Percentiles rank a stretch among this genome's conserved stretches.
Conservation (phyloP, 2,797 vertebrate species). For the Propithecus deckenii region DNA sequence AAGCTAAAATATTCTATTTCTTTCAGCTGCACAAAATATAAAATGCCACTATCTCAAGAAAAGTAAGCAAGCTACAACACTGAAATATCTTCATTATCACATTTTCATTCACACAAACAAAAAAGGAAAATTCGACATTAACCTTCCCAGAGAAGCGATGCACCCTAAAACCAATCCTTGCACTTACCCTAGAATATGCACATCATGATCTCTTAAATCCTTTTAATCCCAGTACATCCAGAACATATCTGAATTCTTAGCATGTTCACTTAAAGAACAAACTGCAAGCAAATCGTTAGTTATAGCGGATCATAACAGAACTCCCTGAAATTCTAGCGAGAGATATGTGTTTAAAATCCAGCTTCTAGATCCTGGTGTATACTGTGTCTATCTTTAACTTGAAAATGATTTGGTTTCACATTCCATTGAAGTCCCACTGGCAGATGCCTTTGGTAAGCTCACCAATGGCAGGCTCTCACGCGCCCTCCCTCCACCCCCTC, state of each 20-base stretch:
- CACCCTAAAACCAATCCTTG: constrained; percentile 58
- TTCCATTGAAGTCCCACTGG: constrained; percentile 93
- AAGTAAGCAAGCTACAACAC: neutral
- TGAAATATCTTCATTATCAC: neutral
- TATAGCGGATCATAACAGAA: constrained; percentile 65
- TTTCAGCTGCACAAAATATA: constrained; percentile 29
- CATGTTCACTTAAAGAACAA: constrained; percentile 51
- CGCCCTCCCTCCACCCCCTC: constrained; percentile 76
- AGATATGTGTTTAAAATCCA: constrained; percentile 89
- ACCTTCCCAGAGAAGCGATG: constrained; percentile 50
- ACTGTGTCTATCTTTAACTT: constrained; percentile 98
- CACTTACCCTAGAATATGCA: constrained; percentile 91
- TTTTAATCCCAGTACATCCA: constrained; percentile 78
- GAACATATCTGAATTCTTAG: constrained; percentile 33
- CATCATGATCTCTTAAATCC: constrained; percentile 86
- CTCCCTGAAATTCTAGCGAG: constrained; percentile 75
- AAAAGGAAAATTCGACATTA: constrained; percentile 30
- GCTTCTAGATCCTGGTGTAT: constrained; percentile 86
- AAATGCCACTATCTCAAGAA: constrained; percentile 15
- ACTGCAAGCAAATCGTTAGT: constrained; percentile 52
- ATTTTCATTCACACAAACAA: constrained; percentile 52
- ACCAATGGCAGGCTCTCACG: constrained; percentile 89
- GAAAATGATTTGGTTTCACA: constrained; percentile 94
- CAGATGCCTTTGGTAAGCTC: constrained; percentile 86
- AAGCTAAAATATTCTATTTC: neutral